phyloP scores from a whole-genome alignment of 1,140 invertebrate species.

The Ericerus pela region DNA sequence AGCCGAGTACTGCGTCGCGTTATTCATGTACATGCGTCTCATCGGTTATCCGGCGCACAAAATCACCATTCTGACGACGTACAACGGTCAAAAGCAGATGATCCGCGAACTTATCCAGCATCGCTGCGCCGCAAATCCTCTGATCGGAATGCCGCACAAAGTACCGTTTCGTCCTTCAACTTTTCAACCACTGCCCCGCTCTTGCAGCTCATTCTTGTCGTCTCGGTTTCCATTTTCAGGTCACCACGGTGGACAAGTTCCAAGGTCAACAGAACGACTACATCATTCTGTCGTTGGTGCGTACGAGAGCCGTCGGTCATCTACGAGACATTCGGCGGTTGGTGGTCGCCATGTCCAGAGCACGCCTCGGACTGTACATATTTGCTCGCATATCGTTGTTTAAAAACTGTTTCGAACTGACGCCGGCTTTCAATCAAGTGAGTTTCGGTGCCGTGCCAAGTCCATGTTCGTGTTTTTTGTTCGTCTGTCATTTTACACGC shows the following conservation, averaged over 20 bases:
- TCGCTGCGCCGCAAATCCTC: constrained; percentile 84
- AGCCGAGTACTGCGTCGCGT: constrained; percentile 93
- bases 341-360: constrained; percentile 94
- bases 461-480: neutral
- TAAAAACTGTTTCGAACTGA: constrained; percentile 90
- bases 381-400: constrained; percentile 88
- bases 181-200: too few species aligned
- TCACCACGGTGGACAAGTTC: constrained; percentile 95
- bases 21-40: constrained; percentile 98
- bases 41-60: constrained; percentile 93
- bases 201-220: too few species aligned
- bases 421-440: constrained; percentile 83
- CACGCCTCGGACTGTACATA: constrained; percentile 90
- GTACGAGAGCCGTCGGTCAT: constrained; percentile 92
- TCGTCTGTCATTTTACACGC: neutral
- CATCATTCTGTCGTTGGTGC: constrained; percentile 87
- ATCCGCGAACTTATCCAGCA: constrained; percentile 91
- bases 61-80: constrained; percentile 98
- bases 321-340: constrained; percentile 88
- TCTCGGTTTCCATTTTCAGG: constrained; percentile 30
- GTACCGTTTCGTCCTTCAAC: constrained; percentile 40
- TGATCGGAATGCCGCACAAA: constrained; percentile 92
- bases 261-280: constrained; percentile 99
- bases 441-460: too few species aligned
- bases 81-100: constrained; percentile 98